Evolutionary conservation across 2,888 invertebrate genomes (phyloP).

Genomic region (Phyllotreta cruciferae): DNA sequence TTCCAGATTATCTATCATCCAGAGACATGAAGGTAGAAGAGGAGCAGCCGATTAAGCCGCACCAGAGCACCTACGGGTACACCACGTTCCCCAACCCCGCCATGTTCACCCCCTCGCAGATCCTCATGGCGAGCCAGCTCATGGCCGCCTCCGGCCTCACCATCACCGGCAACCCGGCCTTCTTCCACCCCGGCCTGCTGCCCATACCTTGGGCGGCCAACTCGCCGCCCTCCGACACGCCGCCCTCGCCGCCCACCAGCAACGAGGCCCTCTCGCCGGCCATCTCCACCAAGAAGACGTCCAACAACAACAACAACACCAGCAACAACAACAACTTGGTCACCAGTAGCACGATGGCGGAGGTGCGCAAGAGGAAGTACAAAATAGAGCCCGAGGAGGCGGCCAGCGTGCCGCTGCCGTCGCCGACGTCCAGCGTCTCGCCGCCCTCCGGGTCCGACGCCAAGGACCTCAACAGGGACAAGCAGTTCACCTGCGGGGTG

Average conservation of each 20-base stretch:
- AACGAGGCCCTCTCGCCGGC: constrained; percentile 58
- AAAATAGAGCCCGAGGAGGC: constrained; percentile 49
- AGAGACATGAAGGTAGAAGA: constrained; percentile 63
- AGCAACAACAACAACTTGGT: constrained; percentile 61
- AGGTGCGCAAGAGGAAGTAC: constrained; percentile 48
- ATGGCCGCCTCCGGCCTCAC: constrained; percentile 67
- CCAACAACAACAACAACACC: constrained; percentile 58
- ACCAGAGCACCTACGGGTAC: constrained; percentile 56
- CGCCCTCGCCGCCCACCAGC: constrained; percentile 63
- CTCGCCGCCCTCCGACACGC: constrained; percentile 56
- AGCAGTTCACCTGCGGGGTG: constrained; percentile 87
- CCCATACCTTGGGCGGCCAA: constrained; percentile 63
- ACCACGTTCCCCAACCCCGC: constrained; percentile 59
- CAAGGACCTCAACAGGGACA: constrained; percentile 66
- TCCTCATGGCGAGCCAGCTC: constrained; percentile 62
- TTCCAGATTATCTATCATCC: constrained; percentile 55
- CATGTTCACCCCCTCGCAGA: constrained; percentile 62
- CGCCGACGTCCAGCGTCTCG: constrained; percentile 66
- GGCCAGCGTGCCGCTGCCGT: constrained; percentile 59
- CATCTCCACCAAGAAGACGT: constrained; percentile 52
- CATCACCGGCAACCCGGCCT: constrained; percentile 65
- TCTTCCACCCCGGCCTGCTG: constrained; percentile 70
- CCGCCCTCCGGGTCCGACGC: constrained; percentile 59
- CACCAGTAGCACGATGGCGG: constrained; percentile 57
- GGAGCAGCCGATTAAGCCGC: constrained; percentile 65